Evolutionary conservation across 2,113 vertebrate species (phyloP).

Genomic region (Hymenochirus boettgeri): DNA sequence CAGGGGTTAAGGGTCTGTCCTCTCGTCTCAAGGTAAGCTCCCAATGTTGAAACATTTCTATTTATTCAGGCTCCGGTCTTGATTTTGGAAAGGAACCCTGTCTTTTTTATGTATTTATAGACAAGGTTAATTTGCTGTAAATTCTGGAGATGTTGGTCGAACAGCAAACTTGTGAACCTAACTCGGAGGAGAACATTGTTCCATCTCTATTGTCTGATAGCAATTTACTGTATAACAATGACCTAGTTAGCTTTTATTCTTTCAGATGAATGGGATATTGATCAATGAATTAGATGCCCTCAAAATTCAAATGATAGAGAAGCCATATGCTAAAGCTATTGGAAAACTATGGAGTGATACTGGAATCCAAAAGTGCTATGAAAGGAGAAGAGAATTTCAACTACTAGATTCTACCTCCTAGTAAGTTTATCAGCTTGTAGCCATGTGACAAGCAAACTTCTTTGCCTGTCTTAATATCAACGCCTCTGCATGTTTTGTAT

Average conservation of each 20-base stretch:
- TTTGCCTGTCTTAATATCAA: too few species aligned
- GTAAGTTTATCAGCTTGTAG: conserved; percentile 71
- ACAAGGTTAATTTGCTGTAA: neutral
- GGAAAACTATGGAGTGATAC: conserved; percentile 72
- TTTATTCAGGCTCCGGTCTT: too few species aligned
- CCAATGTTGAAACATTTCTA: too few species aligned
- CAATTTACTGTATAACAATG: neutral
- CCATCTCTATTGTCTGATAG: neutral
- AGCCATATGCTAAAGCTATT: conserved; percentile 55
- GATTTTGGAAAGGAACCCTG: too few species aligned
- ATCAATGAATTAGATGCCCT: conserved; percentile 66
- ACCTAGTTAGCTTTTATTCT: neutral
- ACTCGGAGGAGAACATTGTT: too few species aligned
- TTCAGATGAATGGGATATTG: conserved; percentile 64
- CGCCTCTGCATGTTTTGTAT: too few species aligned
- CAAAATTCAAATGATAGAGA: conserved; percentile 62
- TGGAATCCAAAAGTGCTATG: conserved; percentile 71
- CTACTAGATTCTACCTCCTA: conserved; percentile 82
- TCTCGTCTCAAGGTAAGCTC: too few species aligned
- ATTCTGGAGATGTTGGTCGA: neutral
- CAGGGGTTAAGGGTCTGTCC: too few species aligned
- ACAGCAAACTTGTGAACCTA: too few species aligned
- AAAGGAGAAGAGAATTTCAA: conserved; percentile 76
- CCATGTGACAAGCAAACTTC: too few species aligned
- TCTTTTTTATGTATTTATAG: too few species aligned